Base-by-base conservation (phyloP, 1,140 invertebrate genomes). In the Drosophila subobscura region DNA sequence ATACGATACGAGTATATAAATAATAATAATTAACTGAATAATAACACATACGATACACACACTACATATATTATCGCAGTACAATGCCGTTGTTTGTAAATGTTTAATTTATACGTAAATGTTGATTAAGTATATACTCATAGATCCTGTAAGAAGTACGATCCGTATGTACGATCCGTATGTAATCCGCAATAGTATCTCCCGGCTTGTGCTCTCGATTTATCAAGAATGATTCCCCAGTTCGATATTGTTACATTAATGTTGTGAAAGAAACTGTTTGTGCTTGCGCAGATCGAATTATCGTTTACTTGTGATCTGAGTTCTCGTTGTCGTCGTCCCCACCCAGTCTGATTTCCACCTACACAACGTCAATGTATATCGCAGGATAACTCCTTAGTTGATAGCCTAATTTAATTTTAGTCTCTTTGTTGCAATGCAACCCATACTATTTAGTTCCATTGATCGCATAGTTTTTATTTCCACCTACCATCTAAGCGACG, bases 51-150 rank as follows among this genome's bases (percentile, higher is more conserved):
- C 27, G 44, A 44, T 56, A 37, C 20, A 61, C 50, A 63, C 27
- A 42, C 49, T 37, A 61, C 59, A 72, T 51, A 74, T 57, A 65
- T 66, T 65, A 66, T 64, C 59, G 46, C 41, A 41, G 59, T 73
- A 77, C 60, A 44, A 81, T 63, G 59, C 53, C 78, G 70, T 83
- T 81, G 79, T 83, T 81, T 81, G 59, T 81, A 81, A 81, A 55
- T 81, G 79, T 81, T 81, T 77, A 77, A 70, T 74, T 83, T 78
- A 78, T 81, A 75, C 80, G 63, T 81, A 83, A 83, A 78, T 71
- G 79, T 81, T 83, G 54, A 65, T 53, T 83, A 81, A 78, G 79
- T 83, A 29, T 59, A 72, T 72, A 68, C 70, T 58, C 42, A 33
- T 64, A 47, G 54, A 42, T 54, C 55, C 42, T 57, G 42, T 55